Evolutionary conservation across 1,140 invertebrate genomes (phyloP).

Genomic region (Neodiprion pinetum): DNA sequence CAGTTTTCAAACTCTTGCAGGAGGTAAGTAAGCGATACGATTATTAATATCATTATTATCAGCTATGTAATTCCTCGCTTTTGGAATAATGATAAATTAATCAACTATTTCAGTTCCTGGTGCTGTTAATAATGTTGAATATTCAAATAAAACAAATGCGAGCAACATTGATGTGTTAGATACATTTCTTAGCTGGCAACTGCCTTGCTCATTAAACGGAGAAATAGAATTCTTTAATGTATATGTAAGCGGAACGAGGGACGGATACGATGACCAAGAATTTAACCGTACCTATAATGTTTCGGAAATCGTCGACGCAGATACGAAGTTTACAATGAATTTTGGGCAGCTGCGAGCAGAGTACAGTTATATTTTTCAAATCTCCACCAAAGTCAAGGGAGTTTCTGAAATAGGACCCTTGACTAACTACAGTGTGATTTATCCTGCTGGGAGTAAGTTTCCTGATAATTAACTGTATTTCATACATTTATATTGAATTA

Average conservation of each 20-base stretch:
- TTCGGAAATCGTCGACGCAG: constrained; percentile 21
- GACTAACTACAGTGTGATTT: constrained; percentile 24
- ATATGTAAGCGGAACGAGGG: constrained; percentile 34
- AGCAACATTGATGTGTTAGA: constrained; percentile 39
- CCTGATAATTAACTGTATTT: constrained; percentile 10
- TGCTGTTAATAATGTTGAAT: constrained; percentile 37
- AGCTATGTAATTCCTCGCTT: background rate
- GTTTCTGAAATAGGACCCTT: constrained; percentile 28
- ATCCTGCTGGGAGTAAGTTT: constrained; percentile 51
- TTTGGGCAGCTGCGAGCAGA: constrained; percentile 41
- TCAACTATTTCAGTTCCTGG: constrained; percentile 38
- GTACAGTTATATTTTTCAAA: constrained; percentile 44
- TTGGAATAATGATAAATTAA: background rate
- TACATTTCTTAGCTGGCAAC: constrained; percentile 42
- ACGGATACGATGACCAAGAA: constrained; percentile 25
- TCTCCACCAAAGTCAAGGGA: constrained; percentile 36
- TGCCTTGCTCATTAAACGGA: constrained; percentile 45
- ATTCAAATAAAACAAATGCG: constrained; percentile 25
- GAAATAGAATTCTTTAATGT: constrained; percentile 42
- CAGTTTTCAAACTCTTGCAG: constrained; percentile 24
- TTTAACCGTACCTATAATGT: constrained; percentile 20
- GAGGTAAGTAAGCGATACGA: constrained; percentile 30
- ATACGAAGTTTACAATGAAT: constrained; percentile 34
- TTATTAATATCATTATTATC: background rate
- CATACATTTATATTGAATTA: background rate